A percentile compares a stretch with the other conserved stretches of the same genome.
Conservation (phyloP, 2,113 vertebrate genomes). For the Gopherus flavomarginatus region DNA sequence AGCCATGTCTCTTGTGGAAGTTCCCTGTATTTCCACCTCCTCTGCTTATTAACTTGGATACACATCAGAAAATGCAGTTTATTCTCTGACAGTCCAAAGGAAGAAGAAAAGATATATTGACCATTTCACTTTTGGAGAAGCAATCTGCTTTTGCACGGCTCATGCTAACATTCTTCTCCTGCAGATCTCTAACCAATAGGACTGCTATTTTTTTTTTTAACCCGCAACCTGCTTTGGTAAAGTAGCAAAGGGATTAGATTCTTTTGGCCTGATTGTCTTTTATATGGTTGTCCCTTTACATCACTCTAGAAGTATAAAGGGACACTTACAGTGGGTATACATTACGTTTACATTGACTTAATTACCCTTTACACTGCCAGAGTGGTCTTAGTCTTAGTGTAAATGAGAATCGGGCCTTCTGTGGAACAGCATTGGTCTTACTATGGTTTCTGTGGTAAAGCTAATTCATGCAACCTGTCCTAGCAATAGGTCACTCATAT, state of each 20-base stretch:
- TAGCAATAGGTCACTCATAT: conserved; percentile 42
- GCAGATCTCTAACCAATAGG: background rate
- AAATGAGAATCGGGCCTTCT: conserved; percentile 18
- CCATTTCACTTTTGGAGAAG: background rate
- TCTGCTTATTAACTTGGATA: background rate
- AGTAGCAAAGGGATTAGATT: conserved; percentile 52
- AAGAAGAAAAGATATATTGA: background rate
- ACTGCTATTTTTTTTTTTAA: background rate
- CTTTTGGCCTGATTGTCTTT: conserved; percentile 43
- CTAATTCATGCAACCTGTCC: conserved; percentile 3
- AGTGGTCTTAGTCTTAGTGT: conserved; percentile 6
- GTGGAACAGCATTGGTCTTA: background rate
- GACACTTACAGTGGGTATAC: conserved; percentile 45
- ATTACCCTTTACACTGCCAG: conserved; percentile 40
- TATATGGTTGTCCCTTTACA: conserved; percentile 61
- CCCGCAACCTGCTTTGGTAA: background rate
- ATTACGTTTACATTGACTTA: conserved; percentile 69
- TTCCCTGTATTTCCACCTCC: background rate
- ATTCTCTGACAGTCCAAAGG: background rate
- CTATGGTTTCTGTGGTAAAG: background rate
- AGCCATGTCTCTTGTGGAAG: background rate
- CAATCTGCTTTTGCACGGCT: background rate
- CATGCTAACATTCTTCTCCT: background rate
- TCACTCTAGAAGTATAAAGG: conserved; percentile 1
- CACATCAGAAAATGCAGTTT: background rate